These are phyloP conservation scores for Arenaria interpres DNA, from an alignment of 2,113 vertebrate genomes.

Conservation along the genomic window DNA sequence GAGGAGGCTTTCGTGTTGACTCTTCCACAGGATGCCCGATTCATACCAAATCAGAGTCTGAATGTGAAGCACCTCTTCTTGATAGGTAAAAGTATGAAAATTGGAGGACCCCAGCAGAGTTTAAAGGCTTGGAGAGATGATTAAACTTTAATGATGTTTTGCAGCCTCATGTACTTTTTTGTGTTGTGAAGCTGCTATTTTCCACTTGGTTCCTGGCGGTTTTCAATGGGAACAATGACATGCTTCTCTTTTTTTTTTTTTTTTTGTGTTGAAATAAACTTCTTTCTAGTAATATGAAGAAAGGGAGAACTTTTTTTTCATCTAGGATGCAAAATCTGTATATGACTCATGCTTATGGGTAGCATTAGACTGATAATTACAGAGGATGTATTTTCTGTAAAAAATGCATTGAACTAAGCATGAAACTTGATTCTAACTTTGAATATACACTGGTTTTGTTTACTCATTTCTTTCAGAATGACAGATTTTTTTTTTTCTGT, in stretches of 20 bases:
- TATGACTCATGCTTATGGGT: not conserved
- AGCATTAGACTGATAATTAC: not conserved
- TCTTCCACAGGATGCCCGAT: not conserved
- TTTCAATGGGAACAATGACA: not conserved
- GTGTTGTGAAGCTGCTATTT: not conserved
- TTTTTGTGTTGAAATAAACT: not conserved
- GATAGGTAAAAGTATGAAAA: not conserved
- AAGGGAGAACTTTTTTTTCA: not conserved
- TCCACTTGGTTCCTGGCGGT: not conserved
- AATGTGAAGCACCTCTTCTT: not conserved
- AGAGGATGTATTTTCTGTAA: not conserved
- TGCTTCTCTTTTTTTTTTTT: not conserved
- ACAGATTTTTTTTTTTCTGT: not conserved
- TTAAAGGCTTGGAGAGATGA: not conserved
- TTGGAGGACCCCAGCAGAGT: not conserved
- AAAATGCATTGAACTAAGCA: not conserved
- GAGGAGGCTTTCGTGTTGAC: not conserved
- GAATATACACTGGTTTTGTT: not conserved
- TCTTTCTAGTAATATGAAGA: not conserved
- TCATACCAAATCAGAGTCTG: not conserved
- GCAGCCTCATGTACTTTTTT: not conserved
- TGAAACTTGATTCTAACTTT: not conserved
- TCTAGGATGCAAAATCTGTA: not conserved
- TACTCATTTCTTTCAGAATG: not conserved
- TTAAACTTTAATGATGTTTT: not conserved